These are phyloP conservation scores for Poicephalus gulielmi DNA, from an alignment of 2,113 vertebrate genomes.

Conservation along the genomic window DNA sequence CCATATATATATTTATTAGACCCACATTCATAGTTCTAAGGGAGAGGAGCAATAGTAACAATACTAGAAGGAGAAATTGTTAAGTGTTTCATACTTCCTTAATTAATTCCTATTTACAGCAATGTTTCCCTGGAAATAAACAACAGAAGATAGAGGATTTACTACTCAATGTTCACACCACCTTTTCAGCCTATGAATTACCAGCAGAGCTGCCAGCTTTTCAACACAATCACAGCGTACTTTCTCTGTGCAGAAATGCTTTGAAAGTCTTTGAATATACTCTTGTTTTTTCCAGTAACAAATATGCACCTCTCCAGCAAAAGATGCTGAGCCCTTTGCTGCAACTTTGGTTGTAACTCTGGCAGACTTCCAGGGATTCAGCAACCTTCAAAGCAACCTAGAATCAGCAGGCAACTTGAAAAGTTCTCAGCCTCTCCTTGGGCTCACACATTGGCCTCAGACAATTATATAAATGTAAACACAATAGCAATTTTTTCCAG, in stretches of 20 bases:
- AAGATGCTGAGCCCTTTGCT: neutral
- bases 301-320: neutral
- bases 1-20: neutral
- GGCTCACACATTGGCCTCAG: neutral
- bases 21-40: neutral
- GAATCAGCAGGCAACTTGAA: neutral
- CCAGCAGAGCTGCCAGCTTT: constrained; percentile 12
- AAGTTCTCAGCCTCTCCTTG: neutral
- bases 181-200: neutral
- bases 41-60: neutral
- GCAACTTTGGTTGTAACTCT: neutral
- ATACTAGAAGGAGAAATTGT: neutral
- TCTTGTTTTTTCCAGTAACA: neutral
- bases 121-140: constrained; percentile 32
- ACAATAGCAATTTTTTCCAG: neutral
- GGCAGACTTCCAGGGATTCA: neutral
- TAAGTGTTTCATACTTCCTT: neutral
- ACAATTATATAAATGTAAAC: neutral
- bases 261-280: neutral
- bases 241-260: neutral
- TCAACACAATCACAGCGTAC: neutral
- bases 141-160: neutral
- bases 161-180: neutral
- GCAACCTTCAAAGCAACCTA: neutral
- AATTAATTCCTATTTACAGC: neutral